phyloP scores from a whole-genome alignment of 2,888 invertebrate species.

The Stenoptilia bipunctidactyla region DNA sequence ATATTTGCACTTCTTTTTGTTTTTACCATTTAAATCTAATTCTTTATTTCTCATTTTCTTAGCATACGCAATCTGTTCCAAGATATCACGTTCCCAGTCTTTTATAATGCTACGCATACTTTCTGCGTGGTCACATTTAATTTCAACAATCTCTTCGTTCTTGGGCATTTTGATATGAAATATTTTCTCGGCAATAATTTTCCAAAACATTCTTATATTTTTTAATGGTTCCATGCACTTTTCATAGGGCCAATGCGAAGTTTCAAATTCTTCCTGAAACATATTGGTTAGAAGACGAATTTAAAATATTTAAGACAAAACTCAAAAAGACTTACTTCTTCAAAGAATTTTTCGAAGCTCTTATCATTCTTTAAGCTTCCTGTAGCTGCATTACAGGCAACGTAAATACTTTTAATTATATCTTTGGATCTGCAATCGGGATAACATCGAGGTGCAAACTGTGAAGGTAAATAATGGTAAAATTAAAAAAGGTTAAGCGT shows the following conservation, averaged over 20 bases:
- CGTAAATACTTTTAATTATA: conserved; percentile 43
- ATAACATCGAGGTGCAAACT: conserved; percentile 45
- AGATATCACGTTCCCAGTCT: conserved; percentile 43
- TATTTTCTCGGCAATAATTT: conserved; percentile 45
- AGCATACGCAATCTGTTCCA: conserved; percentile 35
- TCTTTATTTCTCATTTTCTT: conserved; percentile 19
- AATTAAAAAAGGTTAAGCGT: too few relatives aligned
- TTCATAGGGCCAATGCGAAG: conserved; percentile 57
- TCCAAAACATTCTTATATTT: conserved; percentile 58
- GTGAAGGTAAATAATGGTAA: too few relatives aligned
- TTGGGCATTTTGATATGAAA: conserved; percentile 34
- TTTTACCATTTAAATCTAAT: too few relatives aligned
- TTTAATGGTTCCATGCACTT: conserved; percentile 51
- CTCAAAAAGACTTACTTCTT: conserved; percentile 35
- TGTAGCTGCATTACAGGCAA: conserved; percentile 43
- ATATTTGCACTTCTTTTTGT: too few relatives aligned
- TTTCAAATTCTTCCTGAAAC: conserved; percentile 51
- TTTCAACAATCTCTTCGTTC: conserved; percentile 18
- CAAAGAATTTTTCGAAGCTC: conserved; percentile 42
- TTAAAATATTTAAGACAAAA: too few relatives aligned
- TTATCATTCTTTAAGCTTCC: conserved; percentile 38
- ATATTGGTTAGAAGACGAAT: too few relatives aligned
- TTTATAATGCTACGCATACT: conserved; percentile 34
- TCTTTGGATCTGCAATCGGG: conserved; percentile 50
- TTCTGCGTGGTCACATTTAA: conserved; percentile 18